A percentile compares a stretch with the other conserved stretches of the same genome.
Evolutionary conservation across 2,113 vertebrate genomes (phyloP).

Genomic region (Diadophis punctatus): DNA sequence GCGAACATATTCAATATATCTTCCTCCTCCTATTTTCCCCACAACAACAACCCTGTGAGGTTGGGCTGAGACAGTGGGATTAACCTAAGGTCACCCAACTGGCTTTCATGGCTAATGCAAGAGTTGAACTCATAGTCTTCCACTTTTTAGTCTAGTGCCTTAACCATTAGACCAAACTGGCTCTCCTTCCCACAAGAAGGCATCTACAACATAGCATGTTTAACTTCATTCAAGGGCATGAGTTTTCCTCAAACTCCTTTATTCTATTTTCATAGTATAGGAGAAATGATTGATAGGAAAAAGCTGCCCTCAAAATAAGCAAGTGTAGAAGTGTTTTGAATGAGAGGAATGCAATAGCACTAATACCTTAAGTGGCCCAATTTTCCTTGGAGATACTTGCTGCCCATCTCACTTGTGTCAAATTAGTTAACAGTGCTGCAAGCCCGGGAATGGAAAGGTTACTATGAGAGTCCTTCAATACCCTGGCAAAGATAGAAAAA

Average conservation of each 20-base stretch:
- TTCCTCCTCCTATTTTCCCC: not conserved
- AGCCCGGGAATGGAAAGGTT: not conserved
- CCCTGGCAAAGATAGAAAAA: not conserved
- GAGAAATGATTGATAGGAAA: not conserved
- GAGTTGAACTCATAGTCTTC: not conserved
- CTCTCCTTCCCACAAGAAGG: not conserved
- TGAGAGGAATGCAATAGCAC: not conserved
- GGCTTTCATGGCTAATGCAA: not conserved
- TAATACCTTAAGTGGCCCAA: not conserved
- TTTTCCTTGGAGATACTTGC: not conserved
- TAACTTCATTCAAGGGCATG: not conserved
- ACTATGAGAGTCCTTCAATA: not conserved
- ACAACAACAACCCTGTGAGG: not conserved
- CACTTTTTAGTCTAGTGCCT: not conserved
- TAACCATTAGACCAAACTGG: not conserved
- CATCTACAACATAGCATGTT: not conserved
- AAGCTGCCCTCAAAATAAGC: not conserved
- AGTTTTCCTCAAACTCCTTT: not conserved
- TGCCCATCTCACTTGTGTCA: not conserved
- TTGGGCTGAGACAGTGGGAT: not conserved
- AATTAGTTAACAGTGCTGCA: not conserved
- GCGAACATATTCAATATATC: not conserved
- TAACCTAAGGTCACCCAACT: not conserved
- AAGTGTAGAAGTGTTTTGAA: not conserved
- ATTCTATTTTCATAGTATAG: not conserved